Conservation (phyloP, 2,797 vertebrate species). For the Psittacula echo region DNA sequence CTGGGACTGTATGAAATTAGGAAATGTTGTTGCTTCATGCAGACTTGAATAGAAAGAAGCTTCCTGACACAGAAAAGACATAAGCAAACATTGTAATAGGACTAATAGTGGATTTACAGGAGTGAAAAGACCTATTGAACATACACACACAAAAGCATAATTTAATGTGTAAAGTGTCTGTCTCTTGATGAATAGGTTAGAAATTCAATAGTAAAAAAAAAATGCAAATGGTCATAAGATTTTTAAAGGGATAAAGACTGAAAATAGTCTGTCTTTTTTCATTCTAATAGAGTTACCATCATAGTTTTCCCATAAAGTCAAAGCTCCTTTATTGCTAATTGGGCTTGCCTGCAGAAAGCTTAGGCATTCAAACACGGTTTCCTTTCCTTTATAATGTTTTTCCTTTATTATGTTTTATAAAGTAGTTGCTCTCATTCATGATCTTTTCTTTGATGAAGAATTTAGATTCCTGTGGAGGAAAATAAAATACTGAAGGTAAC, state of each 20-base stretch:
- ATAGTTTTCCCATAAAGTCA: conserved; percentile 30
- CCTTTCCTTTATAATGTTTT: not conserved
- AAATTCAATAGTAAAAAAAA: conserved; percentile 31
- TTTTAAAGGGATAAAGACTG: conserved; percentile 51
- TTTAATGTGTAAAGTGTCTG: conserved; percentile 17
- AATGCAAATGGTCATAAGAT: conserved; percentile 23
- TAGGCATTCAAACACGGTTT: not conserved
- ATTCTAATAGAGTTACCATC: conserved; percentile 22
- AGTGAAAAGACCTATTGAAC: conserved; percentile 46
- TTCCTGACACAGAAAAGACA: conserved; percentile 35
- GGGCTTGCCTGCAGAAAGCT: not conserved
- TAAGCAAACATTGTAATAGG: conserved; percentile 25
- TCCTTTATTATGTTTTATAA: not conserved
- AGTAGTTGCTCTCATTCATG: conserved; percentile 1
- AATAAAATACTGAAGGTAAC: conserved; percentile 18
- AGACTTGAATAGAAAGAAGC: conserved; percentile 41
- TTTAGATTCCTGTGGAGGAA: not conserved
- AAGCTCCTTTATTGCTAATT: conserved; percentile 35
- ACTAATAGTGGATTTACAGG: conserved; percentile 36
- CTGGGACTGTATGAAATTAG: conserved; percentile 32
- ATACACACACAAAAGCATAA: conserved; percentile 30
- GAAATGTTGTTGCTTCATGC: conserved; percentile 30
- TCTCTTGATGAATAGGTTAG: conserved; percentile 41
- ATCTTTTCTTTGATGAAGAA: conserved; percentile 28
- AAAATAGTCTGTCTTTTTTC: conserved; percentile 20